Evolutionary conservation across 2,888 invertebrate species (phyloP), one percentile per base, ranked within the genome.

Genomic region (Polymixis flavicincta): DNA sequence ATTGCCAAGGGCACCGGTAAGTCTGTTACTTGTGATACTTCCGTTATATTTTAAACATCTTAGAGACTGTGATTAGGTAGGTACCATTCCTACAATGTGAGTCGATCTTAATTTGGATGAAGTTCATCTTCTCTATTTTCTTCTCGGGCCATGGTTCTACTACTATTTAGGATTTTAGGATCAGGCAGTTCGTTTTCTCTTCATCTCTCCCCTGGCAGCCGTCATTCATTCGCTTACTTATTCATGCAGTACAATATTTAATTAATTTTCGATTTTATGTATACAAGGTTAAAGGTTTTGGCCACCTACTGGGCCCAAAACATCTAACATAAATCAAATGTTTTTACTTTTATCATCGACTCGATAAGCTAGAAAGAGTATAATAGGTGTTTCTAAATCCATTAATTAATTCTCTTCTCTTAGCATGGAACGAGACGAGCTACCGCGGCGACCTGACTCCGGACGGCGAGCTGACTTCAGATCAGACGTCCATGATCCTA

Each of bases 381-480:
- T 0, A 13, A n/a, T 22, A 54, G 37, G 37, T 37, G 6, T 0
- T 54, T n/a, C 7, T 55, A 19, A 5, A 6, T 28, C 9, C 28
- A 59, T 37, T 11, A 25, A 25, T 13, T 2, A 22, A 32, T 48
- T 25, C 1, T 32, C 13, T 22, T 42, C 8, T 2, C 50, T 0
- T 93, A 99, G 99, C 98, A 71, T 99, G 99, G 99, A 99, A 99
- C 93, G 98, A 98, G 95, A 99, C 99, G 0, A 98, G 96, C 0
- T 99, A 98, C 95, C 97, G 93, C 79, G 98, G 98, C 0, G 90
- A 90, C 22, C 89, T 96, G 83, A 94, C 94, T 0, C 87, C 98
- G 96, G 55, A 98, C 94, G 96, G 98, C 72, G 95, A 98, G 71
- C 94, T 98, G 85, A 98, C 98, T 0, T 96, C 97, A 7, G 97